Base-by-base conservation (phyloP, 1,140 invertebrate species). In the Camponotus vicinus region DNA sequence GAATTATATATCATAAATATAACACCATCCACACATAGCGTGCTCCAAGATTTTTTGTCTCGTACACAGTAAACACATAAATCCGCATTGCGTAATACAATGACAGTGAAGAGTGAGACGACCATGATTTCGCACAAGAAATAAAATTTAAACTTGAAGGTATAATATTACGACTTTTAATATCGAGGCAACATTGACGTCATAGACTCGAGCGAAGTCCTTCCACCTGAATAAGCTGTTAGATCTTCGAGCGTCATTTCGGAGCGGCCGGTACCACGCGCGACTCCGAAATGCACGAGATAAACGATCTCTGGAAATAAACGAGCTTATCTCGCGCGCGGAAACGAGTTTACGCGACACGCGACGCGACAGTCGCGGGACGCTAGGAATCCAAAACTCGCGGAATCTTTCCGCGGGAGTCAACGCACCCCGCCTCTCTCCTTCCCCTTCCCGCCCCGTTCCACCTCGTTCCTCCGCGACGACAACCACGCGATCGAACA, bases 301-400 rank as follows among this genome's bases (percentile, higher is more conserved):
- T 37, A 37, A 27, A 40, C 6, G 6, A 52, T 7, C 27, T 7
- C 15, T 27, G 27, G 21, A 49, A 18, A 52, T 52, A 21, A 21
- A 49, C 6, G 34, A 18, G 15, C 59, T 42, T 15, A 32, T 57
- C 49, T 42, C 59, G 32, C 18, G 55, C 34, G 61, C 67, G 66
- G 79, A 80, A 90, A 87, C 85, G 86, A 76, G 85, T 89, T 85
- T 88, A 75, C 88, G 42, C 75, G 85, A 82, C 55, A 70, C 34
- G 45, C 82, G 55, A 66, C 37, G 27, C 27, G 27, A 40, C 78
- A 49, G 37, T 59, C 27, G 40, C 45, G 34, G 70, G 79, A 85
- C 59, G 77, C 55, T 86, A 90, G 82, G 89, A 90, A 90, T 90
- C 83, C 88, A 83, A 90, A 90, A 90, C 75, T 88, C 86, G 88